Evolutionary conservation across 2,113 vertebrate species (phyloP), one percentile per base, ranked within the genome.

Genomic region (Tautogolabrus adspersus): DNA sequence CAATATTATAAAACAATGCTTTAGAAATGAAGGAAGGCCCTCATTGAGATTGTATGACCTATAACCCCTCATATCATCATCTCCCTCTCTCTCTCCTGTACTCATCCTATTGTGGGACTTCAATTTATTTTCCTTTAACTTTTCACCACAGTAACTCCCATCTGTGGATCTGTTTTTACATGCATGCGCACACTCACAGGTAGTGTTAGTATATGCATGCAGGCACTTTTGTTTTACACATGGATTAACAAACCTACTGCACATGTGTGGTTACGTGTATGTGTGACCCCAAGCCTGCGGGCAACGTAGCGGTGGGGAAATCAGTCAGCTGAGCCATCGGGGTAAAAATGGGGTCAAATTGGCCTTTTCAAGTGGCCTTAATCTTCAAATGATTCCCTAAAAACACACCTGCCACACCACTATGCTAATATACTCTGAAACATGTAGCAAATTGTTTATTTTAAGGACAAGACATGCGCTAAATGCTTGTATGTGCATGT

Each of bases 321-420:
- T 90, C 71, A 76, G 82, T 89, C 86, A 82, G 71, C 79, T 79
- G 83, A 87, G 75, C 82, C 84, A 84, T 87, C 85, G 75, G 38
- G 65, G 77, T 82, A 66, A 90, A 93, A 94, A 93, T 81, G 90
- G 91, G 93, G 91, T 94, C 92, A 94, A 93, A 92, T 92, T 93
- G 92, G 79, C 90, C 80, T 91, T 91, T 93, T 94, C 89, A 88
- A 82, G 59, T 63, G 51, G 79, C 79, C 73, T 82, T 93, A 91
- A 94, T 93, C 91, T 94, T 89, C 79, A 87, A 91, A 89, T 94
- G 87, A 79, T 82, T 91, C 67, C 79, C 72, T 86, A 92, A 49
- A 34, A 93, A 81, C 68, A 76, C 1, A 71, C 83, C 77, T 75
- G 75, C 70, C 34, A 1, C 69, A 60, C 49, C 47, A 63, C 72